A percentile compares a stretch with the other conserved stretches of the same genome.
Conservation (phyloP, 1,140 invertebrate species). For the Geopemphigus sp. region DNA sequence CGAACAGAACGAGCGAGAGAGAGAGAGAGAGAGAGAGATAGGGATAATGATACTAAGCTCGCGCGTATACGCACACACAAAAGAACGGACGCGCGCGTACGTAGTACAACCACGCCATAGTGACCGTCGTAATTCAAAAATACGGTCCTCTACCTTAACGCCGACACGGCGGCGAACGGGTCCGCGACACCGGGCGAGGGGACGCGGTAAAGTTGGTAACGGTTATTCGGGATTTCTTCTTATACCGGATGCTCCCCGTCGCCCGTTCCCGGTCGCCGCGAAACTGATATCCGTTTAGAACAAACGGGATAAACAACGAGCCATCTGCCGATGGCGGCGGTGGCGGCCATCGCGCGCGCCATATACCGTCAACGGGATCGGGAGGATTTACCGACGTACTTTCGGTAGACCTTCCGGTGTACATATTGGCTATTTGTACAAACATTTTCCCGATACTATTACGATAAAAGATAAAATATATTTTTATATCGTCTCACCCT, state of each 20-base stretch:
- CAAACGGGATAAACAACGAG: conserved; percentile 34
- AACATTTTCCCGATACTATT: conserved; percentile 30
- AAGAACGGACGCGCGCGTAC: too few relatives aligned
- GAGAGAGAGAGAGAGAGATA: too few relatives aligned
- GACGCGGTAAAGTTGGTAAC: conserved; percentile 1
- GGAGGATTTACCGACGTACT: conserved; percentile 39
- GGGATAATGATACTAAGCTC: too few relatives aligned
- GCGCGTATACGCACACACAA: too few relatives aligned
- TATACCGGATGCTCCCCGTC: conserved; percentile 2
- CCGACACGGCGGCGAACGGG: background rate
- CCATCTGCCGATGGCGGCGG: conserved; percentile 32
- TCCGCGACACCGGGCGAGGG: too few relatives aligned
- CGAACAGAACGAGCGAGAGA: too few relatives aligned
- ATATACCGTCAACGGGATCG: background rate
- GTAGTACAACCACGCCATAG: background rate
- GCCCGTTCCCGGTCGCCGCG: background rate
- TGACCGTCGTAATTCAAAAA: conserved; percentile 45
- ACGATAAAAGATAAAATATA: conserved; percentile 31
- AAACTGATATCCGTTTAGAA: conserved; percentile 44
- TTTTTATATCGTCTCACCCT: background rate
- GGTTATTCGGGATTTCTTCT: conserved; percentile 41
- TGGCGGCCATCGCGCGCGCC: too few relatives aligned
- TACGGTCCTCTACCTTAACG: background rate
- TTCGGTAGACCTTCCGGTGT: conserved; percentile 38
- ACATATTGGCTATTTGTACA: conserved; percentile 45